Percentiles rank a stretch among this genome's conserved stretches.
These are phyloP conservation scores for Guaruba guarouba DNA, from an alignment of 2,113 vertebrate genomes.

Conservation along the genomic window DNA sequence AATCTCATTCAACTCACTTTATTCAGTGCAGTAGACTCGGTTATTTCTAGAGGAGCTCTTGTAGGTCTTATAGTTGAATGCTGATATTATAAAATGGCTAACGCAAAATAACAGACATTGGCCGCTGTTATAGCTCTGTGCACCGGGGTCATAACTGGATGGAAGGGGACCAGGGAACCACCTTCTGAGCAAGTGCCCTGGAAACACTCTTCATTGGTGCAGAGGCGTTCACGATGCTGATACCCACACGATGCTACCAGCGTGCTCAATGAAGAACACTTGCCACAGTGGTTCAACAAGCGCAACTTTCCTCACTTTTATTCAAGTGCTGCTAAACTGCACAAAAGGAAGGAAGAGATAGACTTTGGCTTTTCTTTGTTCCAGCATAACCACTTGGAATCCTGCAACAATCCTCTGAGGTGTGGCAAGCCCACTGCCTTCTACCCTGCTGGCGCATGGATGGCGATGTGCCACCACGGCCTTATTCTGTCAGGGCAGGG, in stretches of 20 bases:
- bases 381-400: not conserved
- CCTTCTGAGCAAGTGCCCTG: not conserved
- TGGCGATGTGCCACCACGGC: rapidly evolving
- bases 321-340: not conserved
- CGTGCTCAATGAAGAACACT: rapidly evolving
- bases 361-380: not conserved
- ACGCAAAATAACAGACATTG: not conserved
- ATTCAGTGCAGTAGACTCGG: rapidly evolving
- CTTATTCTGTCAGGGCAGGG: not conserved
- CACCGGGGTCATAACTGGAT: not conserved
- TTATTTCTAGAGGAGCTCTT: not conserved
- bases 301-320: not conserved
- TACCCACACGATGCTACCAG: not conserved
- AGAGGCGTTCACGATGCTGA: rapidly evolving
- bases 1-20: not conserved
- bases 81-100: not conserved
- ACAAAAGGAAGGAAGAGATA: not conserved
- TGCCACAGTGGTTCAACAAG: not conserved
- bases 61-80: not conserved
- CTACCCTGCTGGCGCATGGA: rapidly evolving
- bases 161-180: not conserved
- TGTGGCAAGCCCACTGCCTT: not conserved
- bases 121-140: not conserved
- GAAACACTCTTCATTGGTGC: not conserved
- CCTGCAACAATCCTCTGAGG: not conserved